These are phyloP conservation scores for Henricia sp. DNA, from an alignment of 53 echinoderm and acorn worm species.

Conservation along the genomic window DNA sequence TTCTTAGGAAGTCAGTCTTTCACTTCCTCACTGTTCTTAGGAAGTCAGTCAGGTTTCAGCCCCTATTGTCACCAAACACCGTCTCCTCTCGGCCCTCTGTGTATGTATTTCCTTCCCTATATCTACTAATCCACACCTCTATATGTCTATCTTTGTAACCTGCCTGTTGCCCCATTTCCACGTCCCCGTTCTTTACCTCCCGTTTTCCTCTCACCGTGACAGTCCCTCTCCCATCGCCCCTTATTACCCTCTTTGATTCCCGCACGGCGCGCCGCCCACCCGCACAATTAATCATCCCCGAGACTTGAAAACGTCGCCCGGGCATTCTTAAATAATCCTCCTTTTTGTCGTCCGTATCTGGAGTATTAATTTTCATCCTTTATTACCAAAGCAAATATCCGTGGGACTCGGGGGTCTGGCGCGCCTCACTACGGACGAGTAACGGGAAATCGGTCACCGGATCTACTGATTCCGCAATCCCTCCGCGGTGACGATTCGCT, in stretches of 20 bases:
- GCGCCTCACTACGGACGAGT: not conserved
- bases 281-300: constrained; percentile 30
- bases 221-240: not conserved
- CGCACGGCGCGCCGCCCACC: not conserved
- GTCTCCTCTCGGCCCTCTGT: too few relatives aligned
- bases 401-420: not conserved
- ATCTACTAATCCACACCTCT: too few relatives aligned
- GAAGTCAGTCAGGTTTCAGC: too few relatives aligned
- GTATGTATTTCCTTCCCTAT: too few relatives aligned
- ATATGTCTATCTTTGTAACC: not conserved
- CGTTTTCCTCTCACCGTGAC: not conserved
- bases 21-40: too few relatives aligned
- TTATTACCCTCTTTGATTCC: not conserved
- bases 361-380: constrained; percentile 60
- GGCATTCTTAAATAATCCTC: constrained; percentile 29
- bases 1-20: too few relatives aligned
- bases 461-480: not conserved
- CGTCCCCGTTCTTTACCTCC: not conserved
- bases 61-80: too few relatives aligned
- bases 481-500: constrained; percentile 3
- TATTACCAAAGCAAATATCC: constrained; percentile 46
- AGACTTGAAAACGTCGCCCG: constrained; percentile 39
- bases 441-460: constrained; percentile 17
- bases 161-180: not conserved
- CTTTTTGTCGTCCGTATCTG: constrained; percentile 33